Evolutionary conservation across 2,113 vertebrate species (phyloP), one percentile per base, ranked within the genome.

Genomic region (Addax nasomaculatus): DNA sequence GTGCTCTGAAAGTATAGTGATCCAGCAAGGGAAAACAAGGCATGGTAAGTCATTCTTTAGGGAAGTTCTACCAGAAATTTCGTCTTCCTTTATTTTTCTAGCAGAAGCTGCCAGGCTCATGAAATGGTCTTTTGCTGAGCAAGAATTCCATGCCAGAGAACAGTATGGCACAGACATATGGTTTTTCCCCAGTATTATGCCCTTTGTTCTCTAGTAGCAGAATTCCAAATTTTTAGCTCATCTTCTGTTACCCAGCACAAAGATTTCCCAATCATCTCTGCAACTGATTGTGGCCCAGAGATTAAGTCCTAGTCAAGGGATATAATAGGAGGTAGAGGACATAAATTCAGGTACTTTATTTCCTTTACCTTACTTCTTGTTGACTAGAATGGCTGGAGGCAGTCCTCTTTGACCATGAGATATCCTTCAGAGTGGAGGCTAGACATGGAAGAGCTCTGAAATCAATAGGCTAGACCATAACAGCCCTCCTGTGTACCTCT

Each of bases 31-130:
- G 33, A 90, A 53, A 92, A 27, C 70, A 27, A 73, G 13, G 4
- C 43, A 51, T 80, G 96, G 51, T 27, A 96, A 93, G 29, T 55
- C 87, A 95, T 79, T 95, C 19, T 84, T 93, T 95, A 43, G 30
- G n/a, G 25, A 83, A 53, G 23, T 7, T 90, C 30, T 60, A 89
- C 33, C 19, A 85, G 39, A 89, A 81, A 91, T 8, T 17, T 95
- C 33, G 36, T 47, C 17, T 96, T 73, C 8, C 17, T 79, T 85
- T 89, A 43, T 80, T 95, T 95, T 86, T 92, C 49, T 62, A 90
- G 55, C 0, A 89, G 49, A 10, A 55, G 36, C 25, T 97, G 27
- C 36, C 13, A 86, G 29, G 21, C 19, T 89, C 17, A 79, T 55
- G 3, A 55, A 43, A 60, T 45, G 17, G 7, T 70, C 62, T 29